Base-by-base conservation (phyloP, 1,140 invertebrate genomes). In the Condylostylus longicornis region DNA sequence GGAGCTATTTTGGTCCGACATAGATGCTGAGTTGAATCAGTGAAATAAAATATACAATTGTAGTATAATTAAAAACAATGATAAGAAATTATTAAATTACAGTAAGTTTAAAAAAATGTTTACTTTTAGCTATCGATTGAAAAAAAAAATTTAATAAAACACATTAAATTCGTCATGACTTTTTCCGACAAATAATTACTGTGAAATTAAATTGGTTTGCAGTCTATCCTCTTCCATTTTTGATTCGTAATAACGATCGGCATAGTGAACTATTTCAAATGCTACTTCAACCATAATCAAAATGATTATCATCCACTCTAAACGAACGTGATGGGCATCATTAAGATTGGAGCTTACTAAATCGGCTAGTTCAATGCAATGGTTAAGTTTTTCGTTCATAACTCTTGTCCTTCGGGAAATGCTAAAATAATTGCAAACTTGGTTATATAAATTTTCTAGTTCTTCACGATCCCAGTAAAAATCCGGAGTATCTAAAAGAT, bases 261-360 rank as follows among this genome's bases (percentile, higher is more conserved):
- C 50, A 53, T 81, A 82, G 64, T 93, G 88, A 10, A 90, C 56
- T 37, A 75, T 67, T 66, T 93, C 88, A 62, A 94, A 90, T 27
- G 64, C 74, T 22, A 95, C 89, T 68, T 97, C 93, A 1, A 93
- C 79, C 72, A 91, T 77, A 60, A 97, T 97, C 14, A 97, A 72
- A 31, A 82, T 66, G 38, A 97, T 97, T 36, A 97, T 93, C 82
- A 96, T 94, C 84, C 84, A 87, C 63, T 97, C 93, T 1, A 97
- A 68, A 4, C 86, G 67, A 2, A 84, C 74, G 58, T 93, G 87
- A 64, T 95, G 89, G 9, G 77, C 71, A 62, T 96, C 89, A 42
- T 79, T 89, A 9, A 95, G 67, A 68, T 94, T 83, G 19, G 77
- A 72, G 1, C 82, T 82, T 1, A 96, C 56, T 17, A 97, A 64